A percentile compares a stretch with the other conserved stretches of the same genome.
These are phyloP conservation scores for Carassius gibelio DNA, from an alignment of 2,113 vertebrate species.

Conservation along the genomic window DNA sequence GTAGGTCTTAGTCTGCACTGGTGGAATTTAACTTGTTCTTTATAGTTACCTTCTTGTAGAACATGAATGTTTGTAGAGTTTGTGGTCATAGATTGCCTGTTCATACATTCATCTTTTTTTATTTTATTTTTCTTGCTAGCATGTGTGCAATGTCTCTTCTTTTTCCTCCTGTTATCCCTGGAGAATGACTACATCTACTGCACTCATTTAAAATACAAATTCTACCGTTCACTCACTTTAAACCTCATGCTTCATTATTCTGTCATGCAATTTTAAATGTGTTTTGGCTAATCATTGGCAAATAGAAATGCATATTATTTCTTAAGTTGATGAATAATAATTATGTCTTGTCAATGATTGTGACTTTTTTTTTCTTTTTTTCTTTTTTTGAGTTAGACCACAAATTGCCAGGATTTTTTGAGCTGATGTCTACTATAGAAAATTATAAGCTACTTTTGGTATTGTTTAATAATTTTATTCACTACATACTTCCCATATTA, in stretches of 20 bases:
- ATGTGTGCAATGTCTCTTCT: not conserved
- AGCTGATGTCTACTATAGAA: not conserved
- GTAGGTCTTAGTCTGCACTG: not conserved
- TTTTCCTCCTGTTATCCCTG: slow-evolving; percentile 23
- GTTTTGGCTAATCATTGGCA: not conserved
- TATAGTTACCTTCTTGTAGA: slow-evolving; percentile 40
- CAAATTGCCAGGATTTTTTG: too few species aligned
- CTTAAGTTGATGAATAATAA: not conserved
- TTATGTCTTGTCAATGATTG: not conserved
- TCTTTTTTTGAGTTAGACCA: not conserved
- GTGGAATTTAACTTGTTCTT: slow-evolving; percentile 12
- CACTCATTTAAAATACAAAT: slow-evolving; percentile 41
- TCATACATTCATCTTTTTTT: not conserved
- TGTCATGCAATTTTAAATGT: not conserved
- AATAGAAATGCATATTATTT: not conserved
- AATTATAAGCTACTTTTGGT: not conserved
- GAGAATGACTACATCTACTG: slow-evolving; percentile 24
- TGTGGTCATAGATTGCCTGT: slow-evolving; percentile 7
- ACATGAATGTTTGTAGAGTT: not conserved
- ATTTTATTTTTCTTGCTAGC: not conserved
- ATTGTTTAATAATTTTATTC: not conserved
- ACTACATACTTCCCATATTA: not conserved
- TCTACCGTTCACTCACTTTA: not conserved
- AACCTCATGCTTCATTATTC: not conserved
- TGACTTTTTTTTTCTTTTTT: not conserved